Base-by-base conservation (phyloP, 2,888 invertebrate genomes). In the Eurytoma adleriae region DNA sequence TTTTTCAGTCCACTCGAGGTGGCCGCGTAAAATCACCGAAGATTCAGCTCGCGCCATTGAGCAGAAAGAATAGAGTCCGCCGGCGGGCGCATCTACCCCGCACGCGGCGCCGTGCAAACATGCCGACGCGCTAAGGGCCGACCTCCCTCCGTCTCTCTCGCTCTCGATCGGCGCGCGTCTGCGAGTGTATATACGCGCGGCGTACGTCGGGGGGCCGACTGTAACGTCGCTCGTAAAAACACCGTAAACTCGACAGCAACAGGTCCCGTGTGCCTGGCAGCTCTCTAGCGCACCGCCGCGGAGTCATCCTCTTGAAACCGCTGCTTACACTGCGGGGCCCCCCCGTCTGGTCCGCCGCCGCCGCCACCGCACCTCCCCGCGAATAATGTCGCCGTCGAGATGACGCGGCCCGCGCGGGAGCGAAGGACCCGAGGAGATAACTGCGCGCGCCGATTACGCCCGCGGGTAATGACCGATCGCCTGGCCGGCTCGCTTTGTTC, bases 191-290 rank as follows among this genome's bases (percentile, higher is more conserved):
- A 66, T 57, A 56, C 40, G 18, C 66, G 67, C 61, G 40, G 24
- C 52, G 30, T 27, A 61, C 68, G 73, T 50, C 69, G 62, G 30
- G 52, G 57, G 54, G 73, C 64, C 61, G 73, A 71, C 75, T 81
- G 81, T 81, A 81, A 81, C 83, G 89, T 88, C 86, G 88, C 87
- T 90, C 90, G 90, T 90, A 90, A 90, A 90, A 90, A 90, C 90
- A 90, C 89, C 90, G 90, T 90, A 90, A 90, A 90, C 90, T 90
- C 90, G 88, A 89, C 89, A 90, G 90, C 90, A 90, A 90, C 90
- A 90, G 90, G 90, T 90, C 90, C 87, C 88, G 88, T 88, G 88
- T 89, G 89, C 89, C 88, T 90, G 86, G 81, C 74, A 67, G 67
- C 71, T 13, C 14, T 59, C 14, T 56, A 48, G 10, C 52, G 16